A percentile compares a stretch with the other conserved stretches of the same genome.
These are phyloP conservation scores for Sarotherodon lohbergeri DNA, from an alignment of 2,113 vertebrate species.

Conservation along the genomic window DNA sequence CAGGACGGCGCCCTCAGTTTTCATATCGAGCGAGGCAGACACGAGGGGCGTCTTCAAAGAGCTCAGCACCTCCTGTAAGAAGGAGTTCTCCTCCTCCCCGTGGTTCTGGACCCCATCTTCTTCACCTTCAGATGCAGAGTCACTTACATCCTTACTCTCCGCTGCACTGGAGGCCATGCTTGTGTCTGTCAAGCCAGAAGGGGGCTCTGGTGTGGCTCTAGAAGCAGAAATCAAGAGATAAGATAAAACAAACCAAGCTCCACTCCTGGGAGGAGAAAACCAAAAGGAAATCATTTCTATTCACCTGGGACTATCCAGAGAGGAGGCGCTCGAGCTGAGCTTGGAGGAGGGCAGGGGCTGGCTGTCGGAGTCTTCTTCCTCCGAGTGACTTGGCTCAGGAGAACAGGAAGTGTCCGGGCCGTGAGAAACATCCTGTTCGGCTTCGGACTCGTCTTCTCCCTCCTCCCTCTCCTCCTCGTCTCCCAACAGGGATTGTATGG, in stretches of 20 bases:
- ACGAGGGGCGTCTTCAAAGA: conserved; percentile 65
- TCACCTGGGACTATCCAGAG: conserved; percentile 42
- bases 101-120: neutral
- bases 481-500: neutral
- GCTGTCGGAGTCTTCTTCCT: conserved; percentile 1
- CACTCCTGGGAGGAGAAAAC: neutral
- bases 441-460: conserved; percentile 1
- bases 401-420: conserved; percentile 12
- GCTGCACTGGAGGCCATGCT: neutral
- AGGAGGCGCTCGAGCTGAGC: conserved; percentile 17
- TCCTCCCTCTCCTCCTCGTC: conserved; percentile 14
- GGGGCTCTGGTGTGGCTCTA: conserved; percentile 46
- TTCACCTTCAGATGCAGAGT: neutral
- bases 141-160: neutral
- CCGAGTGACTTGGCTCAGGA: conserved; percentile 18
- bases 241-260: neutral
- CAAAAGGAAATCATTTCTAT: neutral
- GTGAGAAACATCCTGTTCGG: conserved; percentile 33
- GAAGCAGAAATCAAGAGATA: neutral
- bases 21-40: conserved; percentile 16
- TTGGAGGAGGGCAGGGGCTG: conserved; percentile 8
- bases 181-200: conserved; percentile 32
- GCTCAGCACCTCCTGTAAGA: conserved; percentile 71
- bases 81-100: conserved; percentile 53
- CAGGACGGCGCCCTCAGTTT: conserved; percentile 16